These are phyloP conservation scores for Bubalus kerabau DNA, from an alignment of 2,113 vertebrate species.

Conservation along the genomic window DNA sequence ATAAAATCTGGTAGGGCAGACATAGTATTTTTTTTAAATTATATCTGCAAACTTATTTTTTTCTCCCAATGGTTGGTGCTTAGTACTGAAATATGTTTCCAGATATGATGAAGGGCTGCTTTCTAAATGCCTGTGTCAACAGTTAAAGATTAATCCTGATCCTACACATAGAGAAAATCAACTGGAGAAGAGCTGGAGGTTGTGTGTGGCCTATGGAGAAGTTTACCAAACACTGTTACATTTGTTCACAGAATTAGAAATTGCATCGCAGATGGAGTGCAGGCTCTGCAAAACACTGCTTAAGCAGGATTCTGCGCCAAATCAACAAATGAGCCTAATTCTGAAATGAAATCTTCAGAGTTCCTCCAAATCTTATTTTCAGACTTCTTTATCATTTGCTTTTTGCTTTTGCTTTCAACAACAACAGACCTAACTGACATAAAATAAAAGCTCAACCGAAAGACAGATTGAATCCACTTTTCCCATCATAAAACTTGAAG, in stretches of 20 bases:
- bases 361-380: background rate
- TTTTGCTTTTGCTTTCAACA: background rate
- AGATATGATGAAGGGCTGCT: background rate
- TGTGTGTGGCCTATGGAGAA: background rate
- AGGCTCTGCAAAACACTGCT: accelerated
- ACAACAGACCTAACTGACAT: background rate
- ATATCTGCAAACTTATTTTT: background rate
- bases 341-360: background rate
- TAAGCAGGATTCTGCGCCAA: background rate
- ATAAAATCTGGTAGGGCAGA: background rate
- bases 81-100: slow-evolving; percentile 10
- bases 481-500: background rate
- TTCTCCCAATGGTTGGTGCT: background rate
- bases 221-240: background rate
- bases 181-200: background rate
- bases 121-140: slow-evolving; percentile 37
- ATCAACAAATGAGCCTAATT: background rate
- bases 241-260: background rate
- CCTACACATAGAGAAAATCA: background rate
- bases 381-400: background rate
- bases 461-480: background rate
- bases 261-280: accelerated
- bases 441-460: background rate
- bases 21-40: background rate
- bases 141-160: slow-evolving; percentile 18